A percentile compares a stretch with the other conserved stretches of the same genome.
phyloP scores from a whole-genome alignment of 2,888 invertebrate genomes.

The Colostygia pectinataria region DNA sequence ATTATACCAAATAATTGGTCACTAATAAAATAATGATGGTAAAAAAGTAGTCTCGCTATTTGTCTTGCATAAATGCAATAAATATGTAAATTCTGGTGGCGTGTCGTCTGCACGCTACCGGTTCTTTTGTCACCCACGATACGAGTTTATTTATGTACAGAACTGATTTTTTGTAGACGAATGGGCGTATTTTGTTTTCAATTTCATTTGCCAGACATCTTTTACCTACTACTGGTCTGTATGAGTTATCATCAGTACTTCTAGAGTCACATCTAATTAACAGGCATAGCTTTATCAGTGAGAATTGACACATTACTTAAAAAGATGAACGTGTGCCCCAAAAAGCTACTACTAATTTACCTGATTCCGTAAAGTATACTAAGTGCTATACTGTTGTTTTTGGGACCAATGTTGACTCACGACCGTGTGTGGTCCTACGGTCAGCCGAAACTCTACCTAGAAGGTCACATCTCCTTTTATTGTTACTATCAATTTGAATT shows the following conservation, averaged over 20 bases:
- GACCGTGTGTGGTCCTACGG: conserved; percentile 77
- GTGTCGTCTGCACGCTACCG: conserved; percentile 54
- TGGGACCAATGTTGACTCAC: conserved; percentile 72
- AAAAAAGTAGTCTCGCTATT: background rate
- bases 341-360: conserved; percentile 75
- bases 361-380: conserved; percentile 71
- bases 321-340: conserved; percentile 49
- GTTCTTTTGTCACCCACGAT: conserved; percentile 49
- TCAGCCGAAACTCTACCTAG: conserved; percentile 30
- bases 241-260: too few species aligned
- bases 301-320: background rate
- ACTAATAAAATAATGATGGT: too few species aligned
- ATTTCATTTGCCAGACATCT: conserved; percentile 14
- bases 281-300: background rate
- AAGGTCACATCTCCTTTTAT: conserved; percentile 34
- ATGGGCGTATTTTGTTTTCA: conserved; percentile 25
- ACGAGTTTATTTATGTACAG: conserved; percentile 28
- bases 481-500: conserved; percentile 42
- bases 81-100: conserved; percentile 62
- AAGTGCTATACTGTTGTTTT: conserved; percentile 79
- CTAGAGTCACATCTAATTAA: too few species aligned
- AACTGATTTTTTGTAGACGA: conserved; percentile 16
- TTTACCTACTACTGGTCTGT: too few species aligned
- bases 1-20: too few species aligned
- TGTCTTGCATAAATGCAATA: conserved; percentile 50